Evolutionary conservation across 2,888 invertebrate species (phyloP).

Genomic region (Cheiracanthium punctorium): DNA sequence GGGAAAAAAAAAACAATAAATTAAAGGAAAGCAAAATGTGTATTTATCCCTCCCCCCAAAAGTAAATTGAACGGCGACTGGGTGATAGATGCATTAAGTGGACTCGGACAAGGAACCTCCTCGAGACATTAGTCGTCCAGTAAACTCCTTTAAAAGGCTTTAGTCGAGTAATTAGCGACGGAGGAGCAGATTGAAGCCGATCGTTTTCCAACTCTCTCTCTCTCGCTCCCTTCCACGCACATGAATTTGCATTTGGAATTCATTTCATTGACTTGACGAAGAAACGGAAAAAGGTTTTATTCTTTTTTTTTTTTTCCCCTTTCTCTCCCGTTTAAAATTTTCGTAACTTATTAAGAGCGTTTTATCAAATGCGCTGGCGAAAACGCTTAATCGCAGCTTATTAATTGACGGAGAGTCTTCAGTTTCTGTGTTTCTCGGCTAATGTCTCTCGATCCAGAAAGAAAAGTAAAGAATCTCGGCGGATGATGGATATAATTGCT

Average conservation of each 20-base stretch:
- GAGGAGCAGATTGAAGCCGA: constrained; percentile 39
- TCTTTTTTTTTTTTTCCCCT: no score
- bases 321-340: no score
- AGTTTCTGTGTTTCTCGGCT: no score
- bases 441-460: no score
- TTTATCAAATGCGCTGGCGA: not conserved
- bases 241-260: not conserved
- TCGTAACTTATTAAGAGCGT: not conserved
- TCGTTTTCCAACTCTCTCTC: no score
- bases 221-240: not conserved
- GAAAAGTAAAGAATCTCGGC: no score
- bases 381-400: not conserved
- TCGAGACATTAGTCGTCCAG: not conserved
- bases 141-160: constrained; percentile 28
- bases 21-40: constrained; percentile 12
- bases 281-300: constrained; percentile 30
- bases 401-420: not conserved
- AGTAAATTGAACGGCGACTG: constrained; percentile 12
- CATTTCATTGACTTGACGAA: constrained; percentile 19
- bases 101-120: not conserved
- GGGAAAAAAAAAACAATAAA: not conserved
- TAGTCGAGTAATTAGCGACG: constrained; percentile 47
- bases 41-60: constrained; percentile 19
- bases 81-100: constrained; percentile 26
- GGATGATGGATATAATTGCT: no score